Conservation (phyloP, 2,888 invertebrate genomes). For the Mesochorus sp. region DNA sequence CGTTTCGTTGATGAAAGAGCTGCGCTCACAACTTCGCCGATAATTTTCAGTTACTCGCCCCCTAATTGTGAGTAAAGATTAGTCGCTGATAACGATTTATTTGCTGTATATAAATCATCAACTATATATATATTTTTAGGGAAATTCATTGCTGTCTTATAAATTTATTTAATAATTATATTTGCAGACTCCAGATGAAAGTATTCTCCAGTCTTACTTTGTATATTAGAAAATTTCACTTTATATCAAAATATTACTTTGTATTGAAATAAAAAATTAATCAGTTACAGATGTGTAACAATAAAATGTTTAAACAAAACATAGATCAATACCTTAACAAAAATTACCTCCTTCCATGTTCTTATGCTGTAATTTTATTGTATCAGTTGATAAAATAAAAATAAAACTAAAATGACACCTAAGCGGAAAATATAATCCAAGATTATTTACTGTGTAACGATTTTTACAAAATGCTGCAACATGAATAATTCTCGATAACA, state of each 20-base stretch:
- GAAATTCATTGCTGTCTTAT: neutral
- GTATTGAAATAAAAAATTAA: neutral
- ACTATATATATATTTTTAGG: neutral
- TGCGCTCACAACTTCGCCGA: constrained; percentile 7
- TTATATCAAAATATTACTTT: neutral
- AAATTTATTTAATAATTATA: neutral
- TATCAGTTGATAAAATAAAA: no score
- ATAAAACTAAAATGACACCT: no score
- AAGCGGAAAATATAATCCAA: no score
- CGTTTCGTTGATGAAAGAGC: constrained; percentile 27
- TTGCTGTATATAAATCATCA: neutral
- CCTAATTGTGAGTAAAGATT: constrained; percentile 10
- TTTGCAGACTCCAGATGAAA: constrained; percentile 2
- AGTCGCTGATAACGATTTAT: constrained; percentile 4
- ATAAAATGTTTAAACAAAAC: constrained; percentile 12
- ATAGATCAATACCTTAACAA: no score
- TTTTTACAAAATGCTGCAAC: neutral
- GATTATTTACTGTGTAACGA: no score
- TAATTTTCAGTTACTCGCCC: constrained; percentile 3
- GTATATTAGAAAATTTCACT: neutral
- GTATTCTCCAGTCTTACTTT: neutral
- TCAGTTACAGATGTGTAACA: neutral
- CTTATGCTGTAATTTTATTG: no score
- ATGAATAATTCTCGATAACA: neutral
- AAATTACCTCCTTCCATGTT: no score